These are phyloP conservation scores for Parasteatoda lunata DNA, from an alignment of 2,888 invertebrate genomes.

Conservation along the genomic window DNA sequence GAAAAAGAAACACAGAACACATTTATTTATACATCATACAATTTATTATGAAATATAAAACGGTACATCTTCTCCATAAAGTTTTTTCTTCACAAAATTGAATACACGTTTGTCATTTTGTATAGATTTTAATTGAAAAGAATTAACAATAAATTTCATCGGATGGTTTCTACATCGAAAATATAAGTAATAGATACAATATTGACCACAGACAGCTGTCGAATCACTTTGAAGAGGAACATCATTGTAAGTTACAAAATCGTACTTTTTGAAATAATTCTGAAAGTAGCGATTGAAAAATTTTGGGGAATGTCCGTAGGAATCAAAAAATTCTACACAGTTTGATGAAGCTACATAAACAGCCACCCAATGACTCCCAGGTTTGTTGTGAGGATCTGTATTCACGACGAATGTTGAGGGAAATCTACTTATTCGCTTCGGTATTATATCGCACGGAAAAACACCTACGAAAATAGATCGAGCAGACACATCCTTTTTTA, in stretches of 20 bases:
- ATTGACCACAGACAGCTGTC: slow-evolving; percentile 16
- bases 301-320: slow-evolving; percentile 23
- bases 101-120: slow-evolving; percentile 1
- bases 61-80: no score
- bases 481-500: not conserved
- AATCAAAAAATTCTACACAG: slow-evolving; percentile 45
- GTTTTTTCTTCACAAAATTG: slow-evolving; percentile 17
- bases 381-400: slow-evolving; percentile 7
- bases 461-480: slow-evolving; percentile 7
- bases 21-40: slow-evolving; percentile 17
- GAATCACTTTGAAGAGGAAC: not conserved
- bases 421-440: not conserved
- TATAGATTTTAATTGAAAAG: not conserved
- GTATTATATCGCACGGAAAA: slow-evolving; percentile 18
- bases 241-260: slow-evolving; percentile 16
- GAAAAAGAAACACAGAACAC: not conserved
- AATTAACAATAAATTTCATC: not conserved
- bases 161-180: slow-evolving; percentile 4
- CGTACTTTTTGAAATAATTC: no score
- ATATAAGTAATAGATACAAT: slow-evolving; percentile 10
- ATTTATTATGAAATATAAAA: not conserved
- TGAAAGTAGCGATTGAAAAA: no score
- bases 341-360: slow-evolving; percentile 17
- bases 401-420: slow-evolving; percentile 19
- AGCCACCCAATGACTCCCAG: slow-evolving; percentile 56